Evolutionary conservation across 2,113 vertebrate genomes (phyloP).

Genomic region (Neomonachus schauinslandi): DNA sequence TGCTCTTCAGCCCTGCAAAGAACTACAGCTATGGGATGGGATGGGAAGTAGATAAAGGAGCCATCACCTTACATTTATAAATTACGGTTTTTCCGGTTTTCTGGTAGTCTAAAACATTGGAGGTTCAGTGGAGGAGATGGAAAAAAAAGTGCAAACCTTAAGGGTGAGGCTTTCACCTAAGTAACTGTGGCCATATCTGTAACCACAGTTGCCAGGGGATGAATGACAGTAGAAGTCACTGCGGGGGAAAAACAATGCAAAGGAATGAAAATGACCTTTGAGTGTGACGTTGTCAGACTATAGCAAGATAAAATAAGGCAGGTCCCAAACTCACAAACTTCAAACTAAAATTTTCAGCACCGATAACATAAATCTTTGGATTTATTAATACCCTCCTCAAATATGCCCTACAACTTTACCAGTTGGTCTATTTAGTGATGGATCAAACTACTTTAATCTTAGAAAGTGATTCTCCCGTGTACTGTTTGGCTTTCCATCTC

Average conservation of each 20-base stretch:
- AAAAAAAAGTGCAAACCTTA: not conserved
- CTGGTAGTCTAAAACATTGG: not conserved
- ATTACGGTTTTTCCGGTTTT: not conserved
- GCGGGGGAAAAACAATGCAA: not conserved
- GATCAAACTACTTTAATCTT: slow-evolving; percentile 73
- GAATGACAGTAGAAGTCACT: not conserved
- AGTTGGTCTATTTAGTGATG: slow-evolving; percentile 41
- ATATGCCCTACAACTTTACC: slow-evolving; percentile 41
- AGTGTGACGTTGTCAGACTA: not conserved
- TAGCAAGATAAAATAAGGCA: slow-evolving; percentile 35
- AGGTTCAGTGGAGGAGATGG: not conserved
- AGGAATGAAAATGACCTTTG: slow-evolving; percentile 3
- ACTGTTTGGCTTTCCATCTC: slow-evolving; percentile 26
- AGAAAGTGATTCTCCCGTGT: slow-evolving; percentile 65
- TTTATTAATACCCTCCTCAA: slow-evolving; percentile 58
- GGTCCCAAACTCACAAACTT: slow-evolving; percentile 41
- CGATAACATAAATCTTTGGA: slow-evolving; percentile 35
- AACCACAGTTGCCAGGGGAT: not conserved
- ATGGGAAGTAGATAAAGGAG: not conserved
- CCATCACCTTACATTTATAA: not conserved
- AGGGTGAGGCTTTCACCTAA: not conserved
- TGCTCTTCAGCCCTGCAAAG: not conserved
- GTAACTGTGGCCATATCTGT: not conserved
- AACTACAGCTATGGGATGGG: not conserved
- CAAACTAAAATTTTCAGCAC: slow-evolving; percentile 53